Evolutionary conservation across 2,888 invertebrate genomes (phyloP), one percentile per base, ranked within the genome.

Genomic region (Ctena decussata): DNA sequence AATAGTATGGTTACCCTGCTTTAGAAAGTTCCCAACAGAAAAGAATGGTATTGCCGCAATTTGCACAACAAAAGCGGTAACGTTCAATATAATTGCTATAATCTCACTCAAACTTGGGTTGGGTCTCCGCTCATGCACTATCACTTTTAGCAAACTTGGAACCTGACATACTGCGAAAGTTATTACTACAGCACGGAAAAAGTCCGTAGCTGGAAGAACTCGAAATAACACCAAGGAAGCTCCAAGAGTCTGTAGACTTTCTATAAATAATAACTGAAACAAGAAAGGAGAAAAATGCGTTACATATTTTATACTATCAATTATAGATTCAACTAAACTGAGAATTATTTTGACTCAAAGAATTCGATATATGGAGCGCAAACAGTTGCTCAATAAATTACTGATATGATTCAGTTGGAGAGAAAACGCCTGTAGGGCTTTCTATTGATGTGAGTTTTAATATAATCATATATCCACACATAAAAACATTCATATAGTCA

Each of bases 221-320:
- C 93, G 91, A 88, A 95, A 95, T 35, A 95, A 90, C 41, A 95
- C 87, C 37, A 95, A 91, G 80, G 94, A 94, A 32, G 94, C 90
- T 0, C 95, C 95, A 70, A 95, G 90, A 0, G 92, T 91, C 74
- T 93, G 92, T 11, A 92, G 78, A 46, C 91, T 90, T 77, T 94
- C 94, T 18, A 93, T 74, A 8, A 93, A 11, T 32, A 92, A 74
- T 39, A 93, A 79, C 94, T 94, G 90, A 75, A 92, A 90, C 18
- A 71, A 30, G 77, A 75, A 76, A 69, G n/a, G 21, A 53, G n/a
- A n/a, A n/a, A n/a, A n/a, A n/a, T n/a, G n/a, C n/a, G n/a, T n/a
- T n/a, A n/a, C n/a, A n/a, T n/a, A n/a, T n/a, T n/a, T n/a, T n/a
- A n/a, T n/a, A n/a, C n/a, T n/a, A n/a, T n/a, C n/a, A n/a, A n/a